phyloP scores from a whole-genome alignment of 1,140 invertebrate genomes.

The Phymorhynchus buccinoides region DNA sequence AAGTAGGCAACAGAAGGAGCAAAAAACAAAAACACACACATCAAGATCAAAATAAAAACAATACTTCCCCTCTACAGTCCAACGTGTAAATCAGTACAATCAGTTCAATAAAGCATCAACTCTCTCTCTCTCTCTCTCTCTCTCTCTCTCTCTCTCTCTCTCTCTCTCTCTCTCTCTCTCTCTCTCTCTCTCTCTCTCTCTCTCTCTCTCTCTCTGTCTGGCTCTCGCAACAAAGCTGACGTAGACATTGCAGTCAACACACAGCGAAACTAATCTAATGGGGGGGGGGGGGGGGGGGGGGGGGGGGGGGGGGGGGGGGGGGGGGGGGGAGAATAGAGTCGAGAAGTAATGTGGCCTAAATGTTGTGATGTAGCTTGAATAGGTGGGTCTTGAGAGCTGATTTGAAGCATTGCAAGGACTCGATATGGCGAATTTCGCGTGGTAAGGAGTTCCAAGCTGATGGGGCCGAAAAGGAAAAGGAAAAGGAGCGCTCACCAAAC shows the following conservation, averaged over 20 bases:
- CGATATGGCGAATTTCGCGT: too few relatives aligned
- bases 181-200: background rate
- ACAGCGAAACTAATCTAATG: background rate
- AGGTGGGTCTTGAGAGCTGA: too few relatives aligned
- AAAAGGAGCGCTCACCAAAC: too few relatives aligned
- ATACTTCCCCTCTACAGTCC: background rate
- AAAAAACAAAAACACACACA: too few relatives aligned
- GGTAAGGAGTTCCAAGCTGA: too few relatives aligned
- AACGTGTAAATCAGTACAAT: background rate
- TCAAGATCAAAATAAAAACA: too few relatives aligned
- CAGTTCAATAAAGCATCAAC: background rate
- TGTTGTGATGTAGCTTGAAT: too few relatives aligned
- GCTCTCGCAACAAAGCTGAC: background rate
- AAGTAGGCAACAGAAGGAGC: too few relatives aligned
- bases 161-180: background rate
- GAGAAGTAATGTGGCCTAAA: too few relatives aligned
- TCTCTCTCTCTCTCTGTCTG: background rate
- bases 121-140: background rate
- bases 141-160: too few relatives aligned
- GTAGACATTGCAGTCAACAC: background rate
- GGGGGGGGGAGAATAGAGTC: background rate
- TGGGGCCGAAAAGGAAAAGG: too few relatives aligned
- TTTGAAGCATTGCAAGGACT: too few relatives aligned
- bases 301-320: background rate
- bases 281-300: slow-evolving; percentile 8